Evolutionary conservation across 2,113 vertebrate genomes (phyloP).

Genomic region (Mesembrinibis cayennensis): DNA sequence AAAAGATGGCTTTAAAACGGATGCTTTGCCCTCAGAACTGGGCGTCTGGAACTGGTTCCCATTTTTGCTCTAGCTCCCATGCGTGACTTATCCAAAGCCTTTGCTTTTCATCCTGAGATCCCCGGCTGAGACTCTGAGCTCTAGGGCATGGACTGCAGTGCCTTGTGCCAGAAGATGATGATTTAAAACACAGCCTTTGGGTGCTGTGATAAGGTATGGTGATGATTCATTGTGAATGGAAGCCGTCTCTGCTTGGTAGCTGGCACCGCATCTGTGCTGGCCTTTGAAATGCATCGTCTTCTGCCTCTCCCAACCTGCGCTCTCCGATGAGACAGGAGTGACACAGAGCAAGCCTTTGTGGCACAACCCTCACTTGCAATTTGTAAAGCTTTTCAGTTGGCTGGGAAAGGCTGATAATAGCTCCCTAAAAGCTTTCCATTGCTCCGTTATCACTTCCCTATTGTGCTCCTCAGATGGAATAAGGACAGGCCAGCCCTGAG

Average conservation of each 20-base stretch:
- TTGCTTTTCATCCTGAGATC: not conserved
- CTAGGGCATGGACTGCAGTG: not conserved
- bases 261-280: not conserved
- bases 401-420: not conserved
- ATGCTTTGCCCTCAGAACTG: not conserved
- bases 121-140: not conserved
- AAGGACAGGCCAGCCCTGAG: not conserved
- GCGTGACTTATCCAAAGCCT: not conserved
- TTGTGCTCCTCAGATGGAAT: not conserved
- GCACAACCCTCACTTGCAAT: not conserved
- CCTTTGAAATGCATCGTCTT: not conserved
- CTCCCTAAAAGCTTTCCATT: not conserved
- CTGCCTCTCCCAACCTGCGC: not conserved
- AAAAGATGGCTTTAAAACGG: not conserved
- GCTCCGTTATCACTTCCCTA: not conserved
- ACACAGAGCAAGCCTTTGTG: not conserved
- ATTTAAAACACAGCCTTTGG: not conserved
- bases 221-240: not conserved
- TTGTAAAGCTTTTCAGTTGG: not conserved
- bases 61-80: not conserved
- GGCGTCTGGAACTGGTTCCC: not conserved
- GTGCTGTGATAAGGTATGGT: not conserved
- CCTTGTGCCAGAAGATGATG: not conserved
- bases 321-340: not conserved
- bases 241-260: not conserved